These are phyloP conservation scores for Malurus splendens DNA, from an alignment of 2,797 vertebrate genomes.

Conservation along the genomic window DNA sequence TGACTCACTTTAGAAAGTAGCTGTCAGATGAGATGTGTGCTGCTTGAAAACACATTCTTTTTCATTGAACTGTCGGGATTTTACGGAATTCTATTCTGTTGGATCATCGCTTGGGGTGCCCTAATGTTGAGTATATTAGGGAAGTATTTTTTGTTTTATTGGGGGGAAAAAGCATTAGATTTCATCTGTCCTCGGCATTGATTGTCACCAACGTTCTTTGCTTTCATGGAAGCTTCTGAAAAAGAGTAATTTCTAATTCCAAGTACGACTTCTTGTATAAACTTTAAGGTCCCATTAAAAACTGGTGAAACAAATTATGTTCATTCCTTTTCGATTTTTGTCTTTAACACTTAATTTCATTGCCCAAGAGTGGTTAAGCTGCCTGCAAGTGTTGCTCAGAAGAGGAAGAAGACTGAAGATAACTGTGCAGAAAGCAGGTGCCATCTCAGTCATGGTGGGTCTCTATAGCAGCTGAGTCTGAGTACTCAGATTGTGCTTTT, in stretches of 20 bases:
- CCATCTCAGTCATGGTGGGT: background rate
- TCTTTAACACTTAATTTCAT: background rate
- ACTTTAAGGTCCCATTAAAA: background rate
- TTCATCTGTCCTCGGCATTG: background rate
- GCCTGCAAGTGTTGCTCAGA: background rate
- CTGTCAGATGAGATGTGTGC: background rate
- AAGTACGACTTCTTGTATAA: background rate
- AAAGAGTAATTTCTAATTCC: background rate
- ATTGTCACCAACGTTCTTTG: background rate
- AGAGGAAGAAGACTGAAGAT: background rate
- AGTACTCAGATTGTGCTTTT: background rate
- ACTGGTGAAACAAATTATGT: background rate
- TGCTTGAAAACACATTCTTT: background rate
- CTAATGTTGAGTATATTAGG: background rate
- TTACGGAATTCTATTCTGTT: background rate
- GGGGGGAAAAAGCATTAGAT: background rate
- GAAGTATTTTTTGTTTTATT: background rate
- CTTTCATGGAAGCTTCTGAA: background rate
- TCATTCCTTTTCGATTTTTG: background rate
- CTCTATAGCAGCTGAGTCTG: background rate
- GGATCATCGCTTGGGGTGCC: background rate
- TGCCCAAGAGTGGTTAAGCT: background rate
- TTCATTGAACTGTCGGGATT: background rate
- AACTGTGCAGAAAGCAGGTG: background rate
- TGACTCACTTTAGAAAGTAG: background rate